Base-by-base conservation (phyloP, 2,113 vertebrate genomes). In the Prunella himalayana region DNA sequence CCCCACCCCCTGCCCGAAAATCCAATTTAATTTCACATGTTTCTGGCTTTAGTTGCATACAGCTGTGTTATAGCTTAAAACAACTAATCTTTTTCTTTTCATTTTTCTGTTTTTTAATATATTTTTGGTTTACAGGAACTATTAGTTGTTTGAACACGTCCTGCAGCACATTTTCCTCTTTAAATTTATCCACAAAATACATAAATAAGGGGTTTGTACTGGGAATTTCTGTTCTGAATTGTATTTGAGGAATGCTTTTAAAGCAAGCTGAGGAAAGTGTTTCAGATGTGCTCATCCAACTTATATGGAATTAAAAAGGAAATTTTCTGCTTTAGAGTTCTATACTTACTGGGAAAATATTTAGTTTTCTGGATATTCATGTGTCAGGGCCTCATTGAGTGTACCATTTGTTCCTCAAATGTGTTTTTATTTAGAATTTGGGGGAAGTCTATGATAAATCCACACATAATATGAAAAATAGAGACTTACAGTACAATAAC, bases 31-130 rank as follows among this genome's bases (percentile, higher is more conserved):
- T 96, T 97, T 98, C 96, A 96, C 86, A 57, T 86, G 93, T 96
- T 95, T 93, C 94, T 84, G 82, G 87, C 88, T 94, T 97, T 97
- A 96, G 97, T 97, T 95, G 68, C 88, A 45, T 95, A 85, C 96
- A 98, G 97, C 97, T 98, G 97, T 77, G 69, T 90, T 97, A 93
- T 71, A 88, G 96, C 93, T 86, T 92, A 80, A 91, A 97, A 90
- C 96, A 98, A 93, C 94, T 96, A 77, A 95, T 97, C 84, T 86
- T 92, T 95, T 97, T 88, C 82, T 94, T 94, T 83, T 80, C 93
- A 66, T 73, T 94, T 96, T 91, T 92, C 31, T 3, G 8, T 1
- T 82, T 96, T 96, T 89, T 64, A 44, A 75, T 87, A 42, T 79
- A 50, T 65, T 75, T 94, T 90, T 79, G 37, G 24, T 85, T 97